Evolutionary conservation across 2,113 vertebrate species (phyloP).

Genomic region (Isichthys henryi): DNA sequence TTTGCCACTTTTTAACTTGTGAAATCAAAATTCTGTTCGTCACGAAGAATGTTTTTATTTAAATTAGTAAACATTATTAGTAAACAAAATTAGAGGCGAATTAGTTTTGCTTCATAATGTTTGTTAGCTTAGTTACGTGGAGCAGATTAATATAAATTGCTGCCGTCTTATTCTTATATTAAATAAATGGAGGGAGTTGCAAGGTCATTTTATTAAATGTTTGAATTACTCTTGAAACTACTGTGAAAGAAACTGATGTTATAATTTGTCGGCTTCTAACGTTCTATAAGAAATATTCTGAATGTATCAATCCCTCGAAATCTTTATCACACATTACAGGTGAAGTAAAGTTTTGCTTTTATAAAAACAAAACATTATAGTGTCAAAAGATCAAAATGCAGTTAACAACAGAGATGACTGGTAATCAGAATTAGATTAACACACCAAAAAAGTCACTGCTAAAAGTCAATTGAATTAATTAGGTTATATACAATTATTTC

Average conservation of each 20-base stretch:
- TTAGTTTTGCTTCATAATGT: not conserved
- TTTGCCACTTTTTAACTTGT: not conserved
- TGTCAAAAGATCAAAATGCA: not conserved
- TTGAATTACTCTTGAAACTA: not conserved
- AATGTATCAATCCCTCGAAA: constrained; percentile 17
- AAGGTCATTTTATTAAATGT: not conserved
- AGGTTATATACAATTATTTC: not conserved
- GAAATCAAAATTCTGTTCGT: constrained; percentile 6
- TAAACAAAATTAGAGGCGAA: not conserved
- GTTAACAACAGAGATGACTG: constrained; percentile 13
- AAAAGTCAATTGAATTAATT: not conserved
- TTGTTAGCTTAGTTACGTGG: not conserved
- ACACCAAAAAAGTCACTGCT: constrained; percentile 8
- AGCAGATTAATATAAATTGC: not conserved
- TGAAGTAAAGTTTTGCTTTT: not conserved
- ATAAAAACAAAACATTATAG: not conserved
- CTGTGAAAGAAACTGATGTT: not conserved
- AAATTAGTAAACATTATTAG: not conserved
- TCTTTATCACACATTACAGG: constrained; percentile 29
- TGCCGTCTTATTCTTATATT: not conserved
- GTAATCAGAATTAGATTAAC: constrained; percentile 40
- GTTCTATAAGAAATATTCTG: not conserved
- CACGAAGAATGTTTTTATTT: constrained; percentile 30
- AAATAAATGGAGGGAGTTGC: not conserved
- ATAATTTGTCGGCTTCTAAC: not conserved